phyloP scores from a whole-genome alignment of 1,140 invertebrate genomes.

The Helicorthomorpha holstii region DNA sequence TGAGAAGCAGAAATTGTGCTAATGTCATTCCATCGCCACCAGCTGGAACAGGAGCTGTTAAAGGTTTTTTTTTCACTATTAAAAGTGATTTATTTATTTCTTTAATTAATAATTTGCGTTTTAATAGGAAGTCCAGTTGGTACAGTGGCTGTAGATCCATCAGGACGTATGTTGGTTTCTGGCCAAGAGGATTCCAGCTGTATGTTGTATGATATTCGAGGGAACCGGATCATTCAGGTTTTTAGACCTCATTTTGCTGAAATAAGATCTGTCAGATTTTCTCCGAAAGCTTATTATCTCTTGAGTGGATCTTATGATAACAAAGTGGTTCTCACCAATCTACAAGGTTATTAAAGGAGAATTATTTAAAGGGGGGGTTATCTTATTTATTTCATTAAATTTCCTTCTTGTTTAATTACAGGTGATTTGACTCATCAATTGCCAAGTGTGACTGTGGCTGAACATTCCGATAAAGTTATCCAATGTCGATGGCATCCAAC shows the following conservation, averaged over 20 bases:
- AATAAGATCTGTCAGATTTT: constrained; percentile 86
- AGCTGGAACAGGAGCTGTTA: constrained; percentile 27
- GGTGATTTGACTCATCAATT: constrained; percentile 82
- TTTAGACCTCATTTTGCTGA: constrained; percentile 88
- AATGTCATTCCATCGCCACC: constrained; percentile 64
- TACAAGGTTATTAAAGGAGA: constrained; percentile 62
- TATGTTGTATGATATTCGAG: constrained; percentile 85
- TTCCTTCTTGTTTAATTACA: constrained; percentile 26
- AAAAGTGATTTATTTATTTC: no score
- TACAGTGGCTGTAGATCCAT: constrained; percentile 87
- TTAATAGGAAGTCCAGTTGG: constrained; percentile 78
- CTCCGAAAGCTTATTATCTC: constrained; percentile 91
- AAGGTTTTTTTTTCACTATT: no score
- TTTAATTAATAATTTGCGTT: no score
- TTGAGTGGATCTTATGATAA: constrained; percentile 95
- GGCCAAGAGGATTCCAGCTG: constrained; percentile 93
- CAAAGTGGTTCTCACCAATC: constrained; percentile 81
- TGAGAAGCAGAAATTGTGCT: constrained; percentile 75
- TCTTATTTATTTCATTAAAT: neutral
- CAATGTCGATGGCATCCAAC: constrained; percentile 94
- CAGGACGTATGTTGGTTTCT: constrained; percentile 78
- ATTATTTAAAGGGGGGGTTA: constrained; percentile 9
- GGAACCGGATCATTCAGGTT: constrained; percentile 75
- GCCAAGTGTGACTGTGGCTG: constrained; percentile 85
- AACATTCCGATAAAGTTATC: constrained; percentile 94